Evolutionary conservation across 2,797 vertebrate genomes (phyloP).

Genomic region (Steatocranus sp.): DNA sequence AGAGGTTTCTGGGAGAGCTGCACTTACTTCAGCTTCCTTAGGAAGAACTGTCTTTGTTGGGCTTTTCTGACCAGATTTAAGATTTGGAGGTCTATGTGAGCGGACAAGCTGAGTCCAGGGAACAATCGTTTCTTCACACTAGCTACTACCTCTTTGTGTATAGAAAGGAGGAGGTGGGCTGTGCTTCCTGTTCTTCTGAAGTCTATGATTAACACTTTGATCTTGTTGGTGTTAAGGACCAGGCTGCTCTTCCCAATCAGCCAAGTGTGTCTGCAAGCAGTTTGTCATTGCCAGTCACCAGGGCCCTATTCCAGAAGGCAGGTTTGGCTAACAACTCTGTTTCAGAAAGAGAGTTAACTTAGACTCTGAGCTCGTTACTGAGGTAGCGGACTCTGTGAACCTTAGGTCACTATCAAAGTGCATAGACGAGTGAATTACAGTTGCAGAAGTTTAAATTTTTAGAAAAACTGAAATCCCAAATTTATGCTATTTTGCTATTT

Average conservation of each 20-base stretch:
- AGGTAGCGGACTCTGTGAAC: not conserved
- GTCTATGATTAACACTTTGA: not conserved
- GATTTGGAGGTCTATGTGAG: not conserved
- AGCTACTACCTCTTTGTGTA: not conserved
- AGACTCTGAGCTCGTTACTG: not conserved
- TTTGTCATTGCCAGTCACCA: not conserved
- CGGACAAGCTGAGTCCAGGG: not conserved
- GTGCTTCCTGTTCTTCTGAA: not conserved
- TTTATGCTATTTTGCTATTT: not conserved
- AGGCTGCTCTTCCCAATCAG: not conserved
- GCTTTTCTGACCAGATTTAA: not conserved
- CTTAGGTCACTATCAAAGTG: not conserved
- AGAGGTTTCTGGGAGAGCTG: not conserved
- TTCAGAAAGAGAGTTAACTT: not conserved
- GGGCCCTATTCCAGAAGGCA: not conserved
- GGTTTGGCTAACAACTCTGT: not conserved
- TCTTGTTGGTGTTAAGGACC: not conserved
- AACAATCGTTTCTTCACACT: not conserved
- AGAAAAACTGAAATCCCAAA: rapidly evolving
- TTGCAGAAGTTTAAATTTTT: not conserved
- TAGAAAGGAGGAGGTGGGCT: not conserved
- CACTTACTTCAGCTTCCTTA: not conserved
- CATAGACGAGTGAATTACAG: not conserved
- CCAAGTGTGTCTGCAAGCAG: not conserved
- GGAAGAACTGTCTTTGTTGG: not conserved